These are phyloP conservation scores for Dryoscopus gambensis DNA, from an alignment of 2,113 vertebrate genomes.

Conservation along the genomic window DNA sequence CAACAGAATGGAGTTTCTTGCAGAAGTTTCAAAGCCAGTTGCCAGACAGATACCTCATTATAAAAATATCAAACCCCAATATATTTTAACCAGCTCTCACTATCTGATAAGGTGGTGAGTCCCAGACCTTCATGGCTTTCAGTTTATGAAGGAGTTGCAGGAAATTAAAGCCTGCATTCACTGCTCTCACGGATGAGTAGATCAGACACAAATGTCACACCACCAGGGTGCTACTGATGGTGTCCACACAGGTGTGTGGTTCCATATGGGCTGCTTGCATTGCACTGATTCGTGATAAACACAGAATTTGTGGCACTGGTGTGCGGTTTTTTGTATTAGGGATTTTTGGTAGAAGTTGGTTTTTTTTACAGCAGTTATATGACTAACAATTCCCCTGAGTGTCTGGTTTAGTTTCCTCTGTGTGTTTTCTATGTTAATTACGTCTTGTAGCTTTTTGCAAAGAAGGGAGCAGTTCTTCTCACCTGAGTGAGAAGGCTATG, in stretches of 20 bases:
- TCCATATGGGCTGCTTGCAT: not conserved
- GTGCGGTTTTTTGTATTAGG: not conserved
- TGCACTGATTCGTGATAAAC: not conserved
- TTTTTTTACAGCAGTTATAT: not conserved
- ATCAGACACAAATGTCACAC: not conserved
- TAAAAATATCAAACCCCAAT: not conserved
- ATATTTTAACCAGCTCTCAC: not conserved
- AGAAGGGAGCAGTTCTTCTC: not conserved
- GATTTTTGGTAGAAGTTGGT: not conserved
- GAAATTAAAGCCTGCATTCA: not conserved
- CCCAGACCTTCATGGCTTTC: not conserved
- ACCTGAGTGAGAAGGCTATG: not conserved
- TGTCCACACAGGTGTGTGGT: not conserved
- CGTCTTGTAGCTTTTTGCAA: not conserved
- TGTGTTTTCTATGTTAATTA: not conserved
- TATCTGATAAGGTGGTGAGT: not conserved
- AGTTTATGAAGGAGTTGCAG: not conserved
- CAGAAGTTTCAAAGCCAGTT: not conserved
- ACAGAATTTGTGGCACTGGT: not conserved
- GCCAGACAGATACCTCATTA: not conserved
- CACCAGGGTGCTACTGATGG: not conserved
- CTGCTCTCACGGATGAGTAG: not conserved
- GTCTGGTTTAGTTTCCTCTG: constrained; percentile 15
- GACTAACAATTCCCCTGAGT: not conserved
- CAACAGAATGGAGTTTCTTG: not conserved